phyloP scores from a whole-genome alignment of 2,797 vertebrate species.

The Sphenodon punctatus region DNA sequence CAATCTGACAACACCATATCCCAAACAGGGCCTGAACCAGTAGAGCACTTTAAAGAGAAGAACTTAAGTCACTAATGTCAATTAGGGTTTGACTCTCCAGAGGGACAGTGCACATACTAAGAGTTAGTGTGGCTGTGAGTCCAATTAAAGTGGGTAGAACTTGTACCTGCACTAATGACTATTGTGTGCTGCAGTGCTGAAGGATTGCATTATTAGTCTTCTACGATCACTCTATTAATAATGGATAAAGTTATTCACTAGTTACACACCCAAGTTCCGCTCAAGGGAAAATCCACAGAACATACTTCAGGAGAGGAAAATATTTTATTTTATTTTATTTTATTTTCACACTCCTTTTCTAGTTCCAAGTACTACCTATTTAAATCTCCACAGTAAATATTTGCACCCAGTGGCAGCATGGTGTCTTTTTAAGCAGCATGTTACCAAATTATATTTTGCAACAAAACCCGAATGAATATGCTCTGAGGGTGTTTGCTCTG shows the following conservation, averaged over 20 bases:
- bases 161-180: too few relatives aligned
- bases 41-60: too few relatives aligned
- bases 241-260: constrained; percentile 7
- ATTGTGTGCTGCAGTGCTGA: too few relatives aligned
- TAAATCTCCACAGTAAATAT: constrained; percentile 45
- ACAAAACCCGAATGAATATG: constrained; percentile 5
- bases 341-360: constrained; percentile 23
- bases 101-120: too few relatives aligned
- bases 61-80: constrained; percentile 19
- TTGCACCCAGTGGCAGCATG: neutral
- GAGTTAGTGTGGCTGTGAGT: too few relatives aligned
- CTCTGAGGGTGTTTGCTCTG: neutral
- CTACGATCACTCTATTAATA: neutral
- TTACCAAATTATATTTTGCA: constrained; percentile 42
- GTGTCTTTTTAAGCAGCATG: neutral
- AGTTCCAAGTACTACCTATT: constrained; percentile 1
- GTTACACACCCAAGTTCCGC: neutral
- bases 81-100: too few relatives aligned
- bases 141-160: too few relatives aligned
- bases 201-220: too few relatives aligned
- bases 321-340: too few relatives aligned
- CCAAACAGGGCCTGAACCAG: too few relatives aligned
- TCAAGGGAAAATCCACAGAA: neutral
- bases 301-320: constrained; percentile 12
- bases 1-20: neutral